Conservation (phyloP, 2,113 vertebrate genomes). For the Stictonetta naevosa region DNA sequence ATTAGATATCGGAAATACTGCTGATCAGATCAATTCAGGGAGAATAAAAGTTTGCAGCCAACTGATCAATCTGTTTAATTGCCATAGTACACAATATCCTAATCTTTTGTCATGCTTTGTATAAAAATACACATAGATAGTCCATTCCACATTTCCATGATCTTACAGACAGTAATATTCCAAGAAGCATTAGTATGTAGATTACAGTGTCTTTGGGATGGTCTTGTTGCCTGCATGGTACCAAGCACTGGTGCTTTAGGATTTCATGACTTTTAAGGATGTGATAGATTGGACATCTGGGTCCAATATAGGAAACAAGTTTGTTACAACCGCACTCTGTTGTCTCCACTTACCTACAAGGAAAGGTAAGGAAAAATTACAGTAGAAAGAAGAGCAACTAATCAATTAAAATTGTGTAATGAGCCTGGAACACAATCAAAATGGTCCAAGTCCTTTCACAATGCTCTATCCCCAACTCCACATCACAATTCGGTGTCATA, state of each 20-base stretch:
- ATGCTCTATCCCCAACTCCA: not conserved
- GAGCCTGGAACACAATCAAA: not conserved
- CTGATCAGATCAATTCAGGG: not conserved
- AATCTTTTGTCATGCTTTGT: not conserved
- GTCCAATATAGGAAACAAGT: not conserved
- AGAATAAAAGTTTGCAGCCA: not conserved
- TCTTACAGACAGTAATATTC: not conserved
- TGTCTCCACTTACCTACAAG: not conserved
- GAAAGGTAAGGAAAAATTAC: not conserved
- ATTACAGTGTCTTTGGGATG: not conserved
- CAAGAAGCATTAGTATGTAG: not conserved
- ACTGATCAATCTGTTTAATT: not conserved
- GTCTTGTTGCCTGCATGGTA: not conserved
- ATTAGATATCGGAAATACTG: not conserved
- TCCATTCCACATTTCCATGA: not conserved
- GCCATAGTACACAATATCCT: not conserved
- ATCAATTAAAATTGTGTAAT: not conserved
- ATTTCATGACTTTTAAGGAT: not conserved
- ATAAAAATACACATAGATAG: not conserved
- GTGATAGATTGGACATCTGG: not conserved
- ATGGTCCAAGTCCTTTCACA: not conserved
- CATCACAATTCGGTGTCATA: not conserved
- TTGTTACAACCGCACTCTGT: not conserved
- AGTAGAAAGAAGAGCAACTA: not conserved
- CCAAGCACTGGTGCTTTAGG: not conserved